Base-by-base conservation (phyloP, 2,888 invertebrate genomes). In the Archips xylosteana region DNA sequence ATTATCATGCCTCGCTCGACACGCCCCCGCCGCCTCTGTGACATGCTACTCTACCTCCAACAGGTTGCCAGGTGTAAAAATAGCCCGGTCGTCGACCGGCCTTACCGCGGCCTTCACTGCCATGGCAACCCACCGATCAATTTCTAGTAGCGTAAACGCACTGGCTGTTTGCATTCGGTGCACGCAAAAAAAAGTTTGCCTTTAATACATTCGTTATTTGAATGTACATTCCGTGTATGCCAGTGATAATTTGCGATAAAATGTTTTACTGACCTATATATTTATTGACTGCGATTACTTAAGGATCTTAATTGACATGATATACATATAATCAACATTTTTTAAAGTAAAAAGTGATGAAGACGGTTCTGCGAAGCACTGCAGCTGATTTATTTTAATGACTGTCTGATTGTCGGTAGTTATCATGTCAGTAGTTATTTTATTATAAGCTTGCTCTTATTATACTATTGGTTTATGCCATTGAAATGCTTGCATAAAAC, bases 51-150 rank as follows among this genome's bases (percentile, higher is more conserved):
- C 74, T 74, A 42, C 39, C 45, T 13, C 15, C 81, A 81, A 83
- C 84, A 83, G 82, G 85, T 82, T 80, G 83, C 81, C 77, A 78
- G 79, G 75, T 77, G 83, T 91, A 92, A 92, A 91, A 92, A 94
- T 93, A 93, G 93, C 89, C 80, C 85, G 92, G 92, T 92, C 94
- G 86, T 78, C 85, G 92, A 90, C 93, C 94, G 94, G 88, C 94
- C 94, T 94, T 88, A 82, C 84, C 77, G 81, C 92, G 94, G 88
- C 94, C 94, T 94, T 94, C 94, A 88, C 89, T 86, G 80, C 79
- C 82, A 79, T 80, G 78, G 81, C 81, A 79, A 76, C 69, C 74
- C 65, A 45, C 74, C 47, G 69, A 74, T 74, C 74, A 70, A 67
- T 67, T 57, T 70, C 72, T 68, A 67, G 70, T 74, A 65, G 69